phyloP scores from a whole-genome alignment of 2,113 vertebrate species.

The Galeopterus variegatus region DNA sequence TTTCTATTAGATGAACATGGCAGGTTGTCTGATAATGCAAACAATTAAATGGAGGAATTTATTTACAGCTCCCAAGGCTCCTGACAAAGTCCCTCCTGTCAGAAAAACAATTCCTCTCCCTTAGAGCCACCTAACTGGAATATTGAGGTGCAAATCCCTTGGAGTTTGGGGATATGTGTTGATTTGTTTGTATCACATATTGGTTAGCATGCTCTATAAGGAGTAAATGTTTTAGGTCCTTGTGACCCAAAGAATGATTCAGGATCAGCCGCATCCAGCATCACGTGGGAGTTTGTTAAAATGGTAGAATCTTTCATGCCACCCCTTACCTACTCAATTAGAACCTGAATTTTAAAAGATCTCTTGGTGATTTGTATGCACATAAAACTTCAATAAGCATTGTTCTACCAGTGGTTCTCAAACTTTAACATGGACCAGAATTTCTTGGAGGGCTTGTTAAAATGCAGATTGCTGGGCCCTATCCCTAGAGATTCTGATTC shows the following conservation, averaged over 20 bases:
- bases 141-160: not conserved
- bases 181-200: not conserved
- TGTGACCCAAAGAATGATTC: not conserved
- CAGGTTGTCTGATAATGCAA: slow-evolving; percentile 86
- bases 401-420: not conserved
- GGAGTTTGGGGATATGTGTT: not conserved
- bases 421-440: not conserved
- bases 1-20: slow-evolving; percentile 87
- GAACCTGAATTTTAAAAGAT: slow-evolving; percentile 53
- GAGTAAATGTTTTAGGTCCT: not conserved
- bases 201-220: not conserved
- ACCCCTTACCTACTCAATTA: slow-evolving; percentile 13
- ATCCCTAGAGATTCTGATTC: not conserved
- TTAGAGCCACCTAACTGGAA: not conserved
- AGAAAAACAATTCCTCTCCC: slow-evolving; percentile 58
- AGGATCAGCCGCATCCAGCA: not conserved
- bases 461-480: not conserved
- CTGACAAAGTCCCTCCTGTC: slow-evolving; percentile 79
- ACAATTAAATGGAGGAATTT: slow-evolving; percentile 87
- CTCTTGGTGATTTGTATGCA: not conserved
- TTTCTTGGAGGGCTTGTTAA: not conserved
- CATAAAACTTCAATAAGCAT: slow-evolving; percentile 4
- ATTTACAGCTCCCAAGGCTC: slow-evolving; percentile 82
- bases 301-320: not conserved
- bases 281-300: slow-evolving; percentile 10